Evolutionary conservation across 2,113 vertebrate genomes (phyloP), one percentile per base, ranked within the genome.

Genomic region (Trogon surrucura): DNA sequence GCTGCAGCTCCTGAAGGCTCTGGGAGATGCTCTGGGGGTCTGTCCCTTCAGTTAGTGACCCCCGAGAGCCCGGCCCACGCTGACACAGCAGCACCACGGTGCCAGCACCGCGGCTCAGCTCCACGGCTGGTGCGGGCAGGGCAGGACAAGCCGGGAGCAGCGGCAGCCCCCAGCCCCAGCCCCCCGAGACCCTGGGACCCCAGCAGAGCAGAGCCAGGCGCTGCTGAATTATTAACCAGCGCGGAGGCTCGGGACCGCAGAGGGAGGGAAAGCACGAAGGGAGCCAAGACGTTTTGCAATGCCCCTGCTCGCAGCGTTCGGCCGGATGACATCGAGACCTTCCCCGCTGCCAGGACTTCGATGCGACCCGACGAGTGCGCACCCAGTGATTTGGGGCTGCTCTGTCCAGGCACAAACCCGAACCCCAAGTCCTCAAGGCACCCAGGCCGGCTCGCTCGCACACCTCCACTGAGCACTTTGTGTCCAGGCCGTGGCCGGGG

Each of bases 201-300:
- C 6, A 0, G 21, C 9, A 53, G 66, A 95, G 91, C 62, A 4
- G 10, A 53, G 71, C 94, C 88, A 93, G 85, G 85, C 48, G 3
- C 62, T 2, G 8, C 82, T 90, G 69, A 93, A 90, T 88, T 79
- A 85, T 92, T 64, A 93, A 95, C 80, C 80, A 70, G 78, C 0
- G 5, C 54, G 74, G 66, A 19, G 85, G 66, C 38, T 60, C 3
- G 1, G 29, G 69, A 77, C 62, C 18, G 0, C 56, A 13, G 57
- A 38, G 69, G 18, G n/a, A 91, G 53, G 74, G 88, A 85, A 85
- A 85, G 75, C 82, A 92, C 4, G 62, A 64, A 60, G 18, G 79
- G 26, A 69, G 71, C 75, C 91, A 93, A 91, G 86, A 80, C 13
- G 4, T 93, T 93, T 85, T 95, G 91, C 94, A 95, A 91, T 2